These are phyloP conservation scores for Noctua comes DNA, from an alignment of 2,888 invertebrate species.

Conservation along the genomic window DNA sequence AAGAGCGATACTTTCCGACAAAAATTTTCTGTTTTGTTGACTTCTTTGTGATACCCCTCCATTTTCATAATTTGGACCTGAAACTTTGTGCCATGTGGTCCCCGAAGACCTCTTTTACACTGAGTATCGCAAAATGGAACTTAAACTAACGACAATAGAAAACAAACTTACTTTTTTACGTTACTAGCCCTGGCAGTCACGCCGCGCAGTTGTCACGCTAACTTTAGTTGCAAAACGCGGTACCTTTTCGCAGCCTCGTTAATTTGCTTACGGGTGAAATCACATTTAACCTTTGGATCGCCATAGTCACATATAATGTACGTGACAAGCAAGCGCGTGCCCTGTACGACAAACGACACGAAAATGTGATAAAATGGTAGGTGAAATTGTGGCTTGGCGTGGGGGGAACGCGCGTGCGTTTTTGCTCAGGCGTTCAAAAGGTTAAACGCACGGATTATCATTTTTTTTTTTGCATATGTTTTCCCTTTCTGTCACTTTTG, in stretches of 20 bases:
- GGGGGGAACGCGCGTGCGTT: no score
- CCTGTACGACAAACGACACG: no score
- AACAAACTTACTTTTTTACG: background rate
- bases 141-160: background rate
- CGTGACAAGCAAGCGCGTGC: no score
- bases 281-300: background rate
- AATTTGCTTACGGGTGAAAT: conserved; percentile 10
- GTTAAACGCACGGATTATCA: background rate
- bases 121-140: conserved; percentile 29
- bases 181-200: background rate
- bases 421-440: no score
- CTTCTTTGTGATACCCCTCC: conserved; percentile 22
- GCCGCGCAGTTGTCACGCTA: background rate
- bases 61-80: conserved; percentile 23
- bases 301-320: no score
- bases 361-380: no score
- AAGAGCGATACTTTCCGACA: background rate
- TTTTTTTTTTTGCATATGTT: background rate
- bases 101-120: conserved; percentile 26
- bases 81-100: conserved; percentile 45
- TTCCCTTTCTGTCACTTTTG: background rate
- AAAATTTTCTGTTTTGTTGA: background rate
- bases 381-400: no score
- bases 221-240: background rate
- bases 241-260: background rate